Conservation (phyloP, 2,113 vertebrate species). For the Irena cyanogastra region DNA sequence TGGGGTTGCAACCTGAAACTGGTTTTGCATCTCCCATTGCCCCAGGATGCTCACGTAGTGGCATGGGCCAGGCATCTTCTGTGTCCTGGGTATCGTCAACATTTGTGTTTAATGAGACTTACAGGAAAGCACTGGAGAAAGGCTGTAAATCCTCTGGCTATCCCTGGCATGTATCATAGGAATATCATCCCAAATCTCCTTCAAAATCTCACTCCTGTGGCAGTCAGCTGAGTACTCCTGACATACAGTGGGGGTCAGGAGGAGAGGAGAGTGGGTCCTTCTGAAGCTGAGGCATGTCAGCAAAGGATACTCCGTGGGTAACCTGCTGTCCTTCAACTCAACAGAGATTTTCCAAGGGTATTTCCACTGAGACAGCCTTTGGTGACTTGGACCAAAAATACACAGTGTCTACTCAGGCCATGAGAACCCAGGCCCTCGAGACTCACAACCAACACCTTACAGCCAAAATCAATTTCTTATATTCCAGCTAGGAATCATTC, state of each 20-base stretch:
- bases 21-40: background rate
- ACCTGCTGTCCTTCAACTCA: background rate
- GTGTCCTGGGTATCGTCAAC: background rate
- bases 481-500: background rate
- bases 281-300: background rate
- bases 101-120: background rate
- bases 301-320: background rate
- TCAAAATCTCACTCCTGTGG: background rate
- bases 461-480: background rate
- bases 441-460: background rate
- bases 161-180: background rate
- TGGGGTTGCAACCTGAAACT: background rate
- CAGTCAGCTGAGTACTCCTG: background rate
- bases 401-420: background rate
- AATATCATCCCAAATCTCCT: background rate
- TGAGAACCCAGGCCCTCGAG: background rate
- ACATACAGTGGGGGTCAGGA: background rate
- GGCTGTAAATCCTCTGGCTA: background rate
- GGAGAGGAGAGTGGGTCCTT: background rate
- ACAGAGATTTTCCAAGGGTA: background rate
- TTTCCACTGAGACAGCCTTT: background rate
- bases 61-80: background rate
- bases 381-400: background rate
- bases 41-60: rapidly evolving
- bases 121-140: background rate